Conservation (phyloP, 2,797 vertebrate species). For the Sebastes iracundus region DNA sequence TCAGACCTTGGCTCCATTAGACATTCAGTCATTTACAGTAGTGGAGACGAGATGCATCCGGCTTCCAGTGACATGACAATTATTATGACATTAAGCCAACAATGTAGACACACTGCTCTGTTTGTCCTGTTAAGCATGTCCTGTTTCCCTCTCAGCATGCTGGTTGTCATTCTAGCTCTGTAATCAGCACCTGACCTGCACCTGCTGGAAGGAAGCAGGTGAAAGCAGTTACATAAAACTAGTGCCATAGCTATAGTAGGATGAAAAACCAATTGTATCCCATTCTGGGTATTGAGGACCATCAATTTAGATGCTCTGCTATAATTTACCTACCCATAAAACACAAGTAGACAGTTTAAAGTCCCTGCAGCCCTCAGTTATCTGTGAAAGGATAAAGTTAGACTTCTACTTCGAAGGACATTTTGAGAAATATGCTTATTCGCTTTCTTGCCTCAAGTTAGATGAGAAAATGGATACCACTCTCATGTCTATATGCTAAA, state of each 20-base stretch:
- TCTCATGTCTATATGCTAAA: background rate
- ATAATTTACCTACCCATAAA: background rate
- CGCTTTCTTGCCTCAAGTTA: background rate
- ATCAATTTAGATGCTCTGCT: background rate
- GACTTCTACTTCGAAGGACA: background rate
- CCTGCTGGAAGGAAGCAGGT: background rate
- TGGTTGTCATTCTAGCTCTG: constrained; percentile 1
- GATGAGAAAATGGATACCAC: background rate
- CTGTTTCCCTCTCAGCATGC: background rate
- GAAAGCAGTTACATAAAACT: background rate
- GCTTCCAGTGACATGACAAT: background rate
- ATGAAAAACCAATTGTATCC: background rate
- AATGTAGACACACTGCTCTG: constrained; percentile 1
- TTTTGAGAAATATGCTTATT: background rate
- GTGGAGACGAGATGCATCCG: background rate
- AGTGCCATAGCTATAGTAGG: background rate
- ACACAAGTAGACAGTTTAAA: background rate
- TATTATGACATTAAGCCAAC: background rate
- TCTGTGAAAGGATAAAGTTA: background rate
- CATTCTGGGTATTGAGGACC: background rate
- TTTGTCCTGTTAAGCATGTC: constrained; percentile 14
- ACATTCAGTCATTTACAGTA: background rate
- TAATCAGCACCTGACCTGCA: constrained; percentile 11
- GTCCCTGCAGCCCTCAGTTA: background rate
- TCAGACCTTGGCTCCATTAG: background rate